Evolutionary conservation across 2,888 invertebrate species (phyloP).

Genomic region (Agonopterix arenella): DNA sequence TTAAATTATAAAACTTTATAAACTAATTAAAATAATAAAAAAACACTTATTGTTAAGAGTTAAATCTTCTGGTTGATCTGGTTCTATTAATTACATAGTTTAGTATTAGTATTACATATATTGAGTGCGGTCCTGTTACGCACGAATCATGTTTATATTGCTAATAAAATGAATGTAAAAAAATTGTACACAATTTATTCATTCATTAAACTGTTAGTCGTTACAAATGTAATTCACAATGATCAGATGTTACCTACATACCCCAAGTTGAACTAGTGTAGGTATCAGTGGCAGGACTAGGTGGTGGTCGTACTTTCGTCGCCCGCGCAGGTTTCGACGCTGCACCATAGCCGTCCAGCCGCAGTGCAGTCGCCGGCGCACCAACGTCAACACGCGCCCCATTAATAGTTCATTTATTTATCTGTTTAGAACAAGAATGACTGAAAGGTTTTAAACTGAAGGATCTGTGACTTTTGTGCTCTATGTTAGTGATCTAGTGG

Average conservation of each 20-base stretch:
- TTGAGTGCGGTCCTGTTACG: too few species aligned
- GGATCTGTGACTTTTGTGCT: slow-evolving; percentile 43
- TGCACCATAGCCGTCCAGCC: slow-evolving; percentile 19
- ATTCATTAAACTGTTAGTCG: background rate
- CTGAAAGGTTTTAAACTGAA: slow-evolving; percentile 17
- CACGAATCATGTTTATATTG: too few species aligned
- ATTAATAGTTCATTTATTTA: slow-evolving; percentile 3
- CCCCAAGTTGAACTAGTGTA: background rate
- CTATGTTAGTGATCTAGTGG: slow-evolving; percentile 49
- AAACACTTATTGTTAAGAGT: too few species aligned
- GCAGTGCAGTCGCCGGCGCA: slow-evolving; percentile 48
- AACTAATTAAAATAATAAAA: too few species aligned
- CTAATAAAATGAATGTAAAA: too few species aligned
- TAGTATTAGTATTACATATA: too few species aligned
- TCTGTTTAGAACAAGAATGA: slow-evolving; percentile 5
- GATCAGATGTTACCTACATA: too few species aligned
- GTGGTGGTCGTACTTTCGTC: slow-evolving; percentile 18
- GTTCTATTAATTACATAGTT: too few species aligned
- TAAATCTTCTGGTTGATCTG: too few species aligned
- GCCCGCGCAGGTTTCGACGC: slow-evolving; percentile 45
- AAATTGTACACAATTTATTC: too few species aligned
- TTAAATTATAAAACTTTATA: too few species aligned
- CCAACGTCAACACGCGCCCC: slow-evolving; percentile 43
- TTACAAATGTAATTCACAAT: too few species aligned
- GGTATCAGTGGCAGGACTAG: background rate